phyloP scores from a whole-genome alignment of 2,113 vertebrate genomes.

The Sceloporus tristichus region DNA sequence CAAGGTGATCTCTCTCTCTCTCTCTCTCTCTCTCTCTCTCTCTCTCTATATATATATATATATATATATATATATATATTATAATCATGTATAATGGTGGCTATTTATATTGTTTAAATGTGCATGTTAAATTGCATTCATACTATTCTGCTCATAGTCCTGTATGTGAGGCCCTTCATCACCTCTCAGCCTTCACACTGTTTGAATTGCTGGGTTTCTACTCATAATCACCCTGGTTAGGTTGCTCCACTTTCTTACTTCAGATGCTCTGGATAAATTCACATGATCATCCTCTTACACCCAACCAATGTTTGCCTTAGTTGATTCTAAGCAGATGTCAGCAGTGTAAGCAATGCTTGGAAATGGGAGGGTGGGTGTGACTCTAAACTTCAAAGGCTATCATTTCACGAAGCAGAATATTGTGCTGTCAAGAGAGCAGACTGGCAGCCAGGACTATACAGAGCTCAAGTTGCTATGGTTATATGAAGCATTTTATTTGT shows the following conservation, averaged over 20 bases:
- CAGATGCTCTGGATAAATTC: background rate
- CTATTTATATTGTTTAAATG: background rate
- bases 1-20: background rate
- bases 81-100: background rate
- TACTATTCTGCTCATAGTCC: background rate
- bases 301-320: background rate
- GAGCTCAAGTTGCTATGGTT: slow-evolving; percentile 34
- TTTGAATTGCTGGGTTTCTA: background rate
- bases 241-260: background rate
- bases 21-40: too few relatives aligned
- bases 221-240: background rate
- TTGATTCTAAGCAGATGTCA: background rate
- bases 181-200: background rate
- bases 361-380: slow-evolving; percentile 10
- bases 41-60: too few relatives aligned
- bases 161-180: background rate
- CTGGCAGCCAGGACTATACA: slow-evolving; percentile 22
- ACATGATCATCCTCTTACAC: background rate
- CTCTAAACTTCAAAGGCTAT: slow-evolving; percentile 17
- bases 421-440: slow-evolving; percentile 21
- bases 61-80: too few relatives aligned
- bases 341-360: background rate
- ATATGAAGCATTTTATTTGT: slow-evolving; percentile 28
- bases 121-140: background rate
- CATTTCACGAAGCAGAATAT: slow-evolving; percentile 24